phyloP scores from a whole-genome alignment of 2,113 vertebrate species.

The Bucco capensis region DNA sequence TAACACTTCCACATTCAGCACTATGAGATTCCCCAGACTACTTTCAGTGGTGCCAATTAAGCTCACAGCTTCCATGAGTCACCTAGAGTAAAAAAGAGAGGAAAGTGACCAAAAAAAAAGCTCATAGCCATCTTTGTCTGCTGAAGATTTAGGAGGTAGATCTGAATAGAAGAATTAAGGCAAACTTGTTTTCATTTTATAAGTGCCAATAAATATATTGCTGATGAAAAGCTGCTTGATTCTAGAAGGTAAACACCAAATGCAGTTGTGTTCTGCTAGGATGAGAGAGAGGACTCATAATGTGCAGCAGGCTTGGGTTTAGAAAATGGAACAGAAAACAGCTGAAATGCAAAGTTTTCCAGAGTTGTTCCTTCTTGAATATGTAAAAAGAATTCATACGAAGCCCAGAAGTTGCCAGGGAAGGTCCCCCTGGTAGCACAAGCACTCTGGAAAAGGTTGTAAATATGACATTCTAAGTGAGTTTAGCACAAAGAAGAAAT shows the following conservation, averaged over 20 bases:
- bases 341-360: background rate
- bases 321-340: background rate
- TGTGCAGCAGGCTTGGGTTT: background rate
- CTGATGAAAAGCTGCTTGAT: background rate
- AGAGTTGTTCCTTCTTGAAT: background rate
- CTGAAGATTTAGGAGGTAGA: background rate
- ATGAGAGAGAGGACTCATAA: background rate
- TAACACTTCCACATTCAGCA: slow-evolving; percentile 57
- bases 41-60: slow-evolving; percentile 69
- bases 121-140: background rate
- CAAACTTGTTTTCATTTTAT: background rate
- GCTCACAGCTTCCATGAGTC: slow-evolving; percentile 61
- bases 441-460: background rate
- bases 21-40: slow-evolving; percentile 58
- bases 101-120: slow-evolving; percentile 55
- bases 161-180: background rate
- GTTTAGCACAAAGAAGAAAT: background rate
- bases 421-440: background rate
- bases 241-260: slow-evolving; percentile 8
- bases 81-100: slow-evolving; percentile 59
- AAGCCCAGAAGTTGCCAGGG: background rate
- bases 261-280: background rate
- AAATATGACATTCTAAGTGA: background rate
- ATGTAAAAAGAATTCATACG: background rate
- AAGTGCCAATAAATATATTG: background rate